A percentile compares a stretch with the other conserved stretches of the same genome.
phyloP scores from a whole-genome alignment of 1,140 invertebrate species.

The Neodiprion virginianus region DNA sequence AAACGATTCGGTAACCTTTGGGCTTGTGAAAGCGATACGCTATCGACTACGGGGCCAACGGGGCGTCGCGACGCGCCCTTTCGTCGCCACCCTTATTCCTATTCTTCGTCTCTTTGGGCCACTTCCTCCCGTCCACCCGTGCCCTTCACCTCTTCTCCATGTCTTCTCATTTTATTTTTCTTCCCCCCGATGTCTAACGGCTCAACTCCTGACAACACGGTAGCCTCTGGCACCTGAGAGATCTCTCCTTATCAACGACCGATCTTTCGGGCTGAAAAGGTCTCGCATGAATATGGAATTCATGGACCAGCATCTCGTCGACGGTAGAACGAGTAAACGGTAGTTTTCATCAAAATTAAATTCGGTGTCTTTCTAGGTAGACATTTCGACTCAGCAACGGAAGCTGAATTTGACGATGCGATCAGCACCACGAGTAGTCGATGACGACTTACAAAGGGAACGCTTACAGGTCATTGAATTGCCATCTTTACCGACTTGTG shows the following conservation, averaged over 20 bases:
- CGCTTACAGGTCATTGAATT: too few species aligned
- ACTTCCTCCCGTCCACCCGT: too few species aligned
- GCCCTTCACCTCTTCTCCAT: too few species aligned
- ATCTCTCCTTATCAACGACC: background rate
- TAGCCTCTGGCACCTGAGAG: background rate
- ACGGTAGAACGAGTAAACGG: background rate
- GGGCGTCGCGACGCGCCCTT: conserved; percentile 38
- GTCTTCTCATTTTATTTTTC: background rate
- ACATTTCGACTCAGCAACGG: background rate
- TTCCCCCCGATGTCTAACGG: background rate
- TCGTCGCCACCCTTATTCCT: conserved; percentile 24
- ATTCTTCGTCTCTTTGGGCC: conserved; percentile 23
- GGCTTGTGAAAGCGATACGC: conserved; percentile 61
- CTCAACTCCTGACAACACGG: background rate
- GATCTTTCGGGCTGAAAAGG: background rate
- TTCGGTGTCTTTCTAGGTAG: background rate
- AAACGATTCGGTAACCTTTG: conserved; percentile 64
- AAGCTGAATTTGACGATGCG: too few species aligned
- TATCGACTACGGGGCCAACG: conserved; percentile 55
- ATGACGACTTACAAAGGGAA: too few species aligned
- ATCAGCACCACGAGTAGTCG: too few species aligned
- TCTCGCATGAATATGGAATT: background rate
- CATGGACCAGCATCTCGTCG: background rate
- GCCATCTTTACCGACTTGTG: too few species aligned
- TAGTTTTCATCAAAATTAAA: background rate